Conservation (phyloP, 2,113 vertebrate species). For the Esox niger region DNA sequence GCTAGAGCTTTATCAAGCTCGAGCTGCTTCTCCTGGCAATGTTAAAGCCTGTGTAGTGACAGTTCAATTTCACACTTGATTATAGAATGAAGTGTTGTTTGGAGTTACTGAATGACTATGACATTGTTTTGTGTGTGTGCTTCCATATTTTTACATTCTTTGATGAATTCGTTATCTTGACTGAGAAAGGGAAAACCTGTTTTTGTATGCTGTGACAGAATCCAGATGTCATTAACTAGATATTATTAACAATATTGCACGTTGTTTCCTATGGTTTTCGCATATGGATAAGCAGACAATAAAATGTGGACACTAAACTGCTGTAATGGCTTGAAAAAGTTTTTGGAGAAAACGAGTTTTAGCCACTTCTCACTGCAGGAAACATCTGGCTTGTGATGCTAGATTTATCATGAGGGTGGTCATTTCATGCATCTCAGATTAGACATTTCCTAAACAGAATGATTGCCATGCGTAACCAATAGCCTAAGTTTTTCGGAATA, state of each 20-base stretch:
- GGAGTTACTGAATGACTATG: not conserved
- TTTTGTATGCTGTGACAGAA: not conserved
- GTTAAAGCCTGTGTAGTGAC: not conserved
- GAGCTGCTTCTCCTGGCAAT: not conserved
- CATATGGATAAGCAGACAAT: constrained; percentile 2
- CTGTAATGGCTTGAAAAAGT: not conserved
- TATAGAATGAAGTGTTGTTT: not conserved
- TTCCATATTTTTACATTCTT: not conserved
- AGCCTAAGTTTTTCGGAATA: too few relatives aligned
- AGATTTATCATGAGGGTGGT: constrained; percentile 59
- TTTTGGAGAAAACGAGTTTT: constrained; percentile 46
- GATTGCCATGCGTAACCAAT: not conserved
- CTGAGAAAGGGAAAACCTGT: not conserved
- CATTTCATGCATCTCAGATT: constrained; percentile 38
- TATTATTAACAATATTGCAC: too few relatives aligned
- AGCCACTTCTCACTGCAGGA: constrained; percentile 58
- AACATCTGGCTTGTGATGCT: constrained; percentile 67
- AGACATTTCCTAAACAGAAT: constrained; percentile 8
- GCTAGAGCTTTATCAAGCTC: not conserved
- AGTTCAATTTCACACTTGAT: constrained; percentile 4
- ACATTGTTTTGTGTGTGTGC: not conserved
- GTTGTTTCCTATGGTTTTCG: not conserved
- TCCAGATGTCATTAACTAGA: not conserved
- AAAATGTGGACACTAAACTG: constrained; percentile 8
- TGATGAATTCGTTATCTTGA: not conserved